Base-by-base conservation (phyloP, 2,113 vertebrate genomes). In the Mastomys coucha region DNA sequence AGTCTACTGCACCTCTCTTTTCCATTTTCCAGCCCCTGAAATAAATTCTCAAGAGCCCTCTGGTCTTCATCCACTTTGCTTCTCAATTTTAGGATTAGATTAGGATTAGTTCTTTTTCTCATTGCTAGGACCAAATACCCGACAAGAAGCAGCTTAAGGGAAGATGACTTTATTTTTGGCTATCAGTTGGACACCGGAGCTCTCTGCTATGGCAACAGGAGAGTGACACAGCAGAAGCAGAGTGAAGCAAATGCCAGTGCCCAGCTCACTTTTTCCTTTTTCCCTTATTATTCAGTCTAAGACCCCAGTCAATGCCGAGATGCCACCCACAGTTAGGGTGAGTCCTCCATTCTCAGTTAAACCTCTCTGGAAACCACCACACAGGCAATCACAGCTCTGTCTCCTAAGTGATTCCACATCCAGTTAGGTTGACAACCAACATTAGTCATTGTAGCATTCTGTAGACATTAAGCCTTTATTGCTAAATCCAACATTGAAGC, bases 21-120 rank as follows among this genome's bases (percentile, higher is more conserved):
- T 53, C 60, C 31, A 53, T 88, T 70, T 88, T 36, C 45, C 63
- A 56, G 24, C 58, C 24, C 76, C 45, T 80, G 45, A 89, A 70
- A 88, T 89, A 51, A 51, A 65, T 93, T 93, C 80, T 85, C 73
- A 73, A 67, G 88, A 89, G 56, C 13, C 33, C 93, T 82, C 69
- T 53, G 12, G 10, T 86, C 45, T 91, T 93, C 51, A 90, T 26
- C 39, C 2, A 28, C 39, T 3, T 36, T n/a, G 24, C 56, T 24
- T 19, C 3, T 91, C 24, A 56, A 31, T 67, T 63, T 94, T 81
- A 82, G 45, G 45, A n/a, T 70, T 51, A 69, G 31, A 69, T 69
- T 86, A 20, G 12, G 20, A 33, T 49, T 45, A 36, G 16, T 69
- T 69, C 16, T 51, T 87, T 36, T 51, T 51, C 42, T 87, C 31